Evolutionary conservation across 2,888 invertebrate species (phyloP).

Genomic region (Caenorhabditis parvicauda): DNA sequence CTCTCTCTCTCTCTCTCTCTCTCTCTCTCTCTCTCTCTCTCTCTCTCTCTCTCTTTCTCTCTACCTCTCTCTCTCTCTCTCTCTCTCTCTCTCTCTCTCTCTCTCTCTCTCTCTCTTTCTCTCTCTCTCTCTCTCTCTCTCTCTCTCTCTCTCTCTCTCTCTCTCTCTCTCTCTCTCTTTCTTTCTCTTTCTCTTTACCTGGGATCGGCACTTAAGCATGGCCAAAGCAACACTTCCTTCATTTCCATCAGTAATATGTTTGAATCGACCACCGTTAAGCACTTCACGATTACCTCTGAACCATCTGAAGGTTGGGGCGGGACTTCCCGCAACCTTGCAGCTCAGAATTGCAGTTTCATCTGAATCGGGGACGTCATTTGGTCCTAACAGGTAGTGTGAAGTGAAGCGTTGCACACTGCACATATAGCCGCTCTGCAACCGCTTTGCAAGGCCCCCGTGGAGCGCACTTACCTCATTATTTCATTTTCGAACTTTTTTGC

Average conservation of each 20-base stretch:
- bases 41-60: background rate
- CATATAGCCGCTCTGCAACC: background rate
- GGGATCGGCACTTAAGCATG: constrained; percentile 87
- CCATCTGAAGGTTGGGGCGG: constrained; percentile 79
- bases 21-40: constrained; percentile 16
- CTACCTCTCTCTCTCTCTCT: background rate
- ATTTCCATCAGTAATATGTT: constrained; percentile 89
- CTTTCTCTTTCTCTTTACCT: constrained; percentile 17
- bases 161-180: constrained; percentile 16
- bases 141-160: constrained; percentile 17
- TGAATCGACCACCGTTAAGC: constrained; percentile 90
- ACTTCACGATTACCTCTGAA: constrained; percentile 52
- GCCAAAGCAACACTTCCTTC: constrained; percentile 87
- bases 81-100: constrained; percentile 17
- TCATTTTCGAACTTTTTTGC: background rate
- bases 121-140: background rate
- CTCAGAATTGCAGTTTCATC: constrained; percentile 90
- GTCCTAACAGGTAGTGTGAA: background rate
- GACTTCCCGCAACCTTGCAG: constrained; percentile 88
- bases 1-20: constrained; percentile 17
- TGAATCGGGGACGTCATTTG: no score
- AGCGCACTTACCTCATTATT: background rate
- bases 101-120: constrained; percentile 16
- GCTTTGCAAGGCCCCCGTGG: background rate
- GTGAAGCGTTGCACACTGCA: background rate